Percentiles rank a stretch among this genome's conserved stretches.
Conservation (phyloP, 2,888 invertebrate species). For the Acanthosepion lycidas region DNA sequence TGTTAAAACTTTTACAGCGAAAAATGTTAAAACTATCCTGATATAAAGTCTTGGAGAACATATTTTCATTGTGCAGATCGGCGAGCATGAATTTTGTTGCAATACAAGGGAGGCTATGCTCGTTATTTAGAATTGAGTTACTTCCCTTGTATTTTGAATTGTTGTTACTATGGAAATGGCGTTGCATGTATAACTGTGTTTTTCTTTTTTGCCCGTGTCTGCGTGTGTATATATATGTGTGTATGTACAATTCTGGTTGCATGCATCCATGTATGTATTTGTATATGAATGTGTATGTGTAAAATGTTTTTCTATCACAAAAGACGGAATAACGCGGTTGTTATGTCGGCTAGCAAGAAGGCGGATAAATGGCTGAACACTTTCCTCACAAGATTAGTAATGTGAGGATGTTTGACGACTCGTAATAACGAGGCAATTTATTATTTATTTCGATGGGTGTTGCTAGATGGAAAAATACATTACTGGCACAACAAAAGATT, state of each 20-base stretch:
- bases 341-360: background rate
- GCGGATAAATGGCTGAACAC: background rate
- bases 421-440: slow-evolving; percentile 15
- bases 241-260: background rate
- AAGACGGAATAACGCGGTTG: background rate
- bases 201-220: background rate
- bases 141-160: slow-evolving; percentile 9
- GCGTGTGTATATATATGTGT: background rate
- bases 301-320: background rate
- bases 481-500: background rate
- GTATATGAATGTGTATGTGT: background rate
- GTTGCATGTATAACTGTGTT: background rate
- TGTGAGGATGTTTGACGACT: background rate
- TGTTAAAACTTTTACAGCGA: too few species aligned
- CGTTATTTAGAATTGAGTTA: background rate
- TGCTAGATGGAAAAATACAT: background rate
- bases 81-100: too few species aligned
- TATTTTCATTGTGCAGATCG: background rate
- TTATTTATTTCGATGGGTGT: background rate
- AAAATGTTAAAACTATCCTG: too few species aligned
- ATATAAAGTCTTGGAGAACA: too few species aligned
- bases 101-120: background rate
- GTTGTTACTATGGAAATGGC: background rate
- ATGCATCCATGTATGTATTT: background rate
- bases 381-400: background rate